These are phyloP conservation scores for Gastrophysa polygoni DNA, from an alignment of 2,888 invertebrate genomes.

Conservation along the genomic window DNA sequence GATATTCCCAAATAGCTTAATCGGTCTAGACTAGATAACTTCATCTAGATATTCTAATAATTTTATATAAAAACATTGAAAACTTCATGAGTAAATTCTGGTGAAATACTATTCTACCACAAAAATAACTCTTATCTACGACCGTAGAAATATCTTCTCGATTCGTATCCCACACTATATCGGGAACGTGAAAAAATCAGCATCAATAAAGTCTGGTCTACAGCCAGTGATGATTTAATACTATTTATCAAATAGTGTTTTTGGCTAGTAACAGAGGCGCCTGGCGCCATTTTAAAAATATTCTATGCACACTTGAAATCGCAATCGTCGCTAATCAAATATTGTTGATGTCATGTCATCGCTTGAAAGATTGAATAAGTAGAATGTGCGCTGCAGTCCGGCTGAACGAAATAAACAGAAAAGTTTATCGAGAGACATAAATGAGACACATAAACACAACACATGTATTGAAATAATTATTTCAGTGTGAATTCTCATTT, in stretches of 20 bases:
- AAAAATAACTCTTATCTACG: neutral
- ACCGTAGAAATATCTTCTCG: neutral
- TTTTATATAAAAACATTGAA: too few relatives aligned
- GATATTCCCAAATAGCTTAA: too few relatives aligned
- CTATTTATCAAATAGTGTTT: constrained; percentile 30
- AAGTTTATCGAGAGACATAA: neutral
- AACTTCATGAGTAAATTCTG: too few relatives aligned
- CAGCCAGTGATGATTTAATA: constrained; percentile 26
- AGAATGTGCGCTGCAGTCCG: neutral
- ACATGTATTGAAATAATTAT: too few relatives aligned
- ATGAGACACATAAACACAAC: neutral
- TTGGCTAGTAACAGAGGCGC: constrained; percentile 28
- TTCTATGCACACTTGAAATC: constrained; percentile 11
- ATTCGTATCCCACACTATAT: constrained; percentile 8
- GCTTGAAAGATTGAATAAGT: neutral
- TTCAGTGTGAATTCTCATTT: too few relatives aligned
- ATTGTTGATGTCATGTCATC: neutral
- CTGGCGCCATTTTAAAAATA: constrained; percentile 25
- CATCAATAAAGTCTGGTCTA: constrained; percentile 22
- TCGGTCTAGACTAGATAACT: too few relatives aligned
- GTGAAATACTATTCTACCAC: neutral
- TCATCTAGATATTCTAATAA: too few relatives aligned
- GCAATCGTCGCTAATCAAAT: constrained; percentile 18
- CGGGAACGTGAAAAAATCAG: constrained; percentile 1
- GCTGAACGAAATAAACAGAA: neutral